Percentiles rank a stretch among this genome's conserved stretches.
Conservation (phyloP, 2,888 invertebrate species). For the Smittia aterrima region DNA sequence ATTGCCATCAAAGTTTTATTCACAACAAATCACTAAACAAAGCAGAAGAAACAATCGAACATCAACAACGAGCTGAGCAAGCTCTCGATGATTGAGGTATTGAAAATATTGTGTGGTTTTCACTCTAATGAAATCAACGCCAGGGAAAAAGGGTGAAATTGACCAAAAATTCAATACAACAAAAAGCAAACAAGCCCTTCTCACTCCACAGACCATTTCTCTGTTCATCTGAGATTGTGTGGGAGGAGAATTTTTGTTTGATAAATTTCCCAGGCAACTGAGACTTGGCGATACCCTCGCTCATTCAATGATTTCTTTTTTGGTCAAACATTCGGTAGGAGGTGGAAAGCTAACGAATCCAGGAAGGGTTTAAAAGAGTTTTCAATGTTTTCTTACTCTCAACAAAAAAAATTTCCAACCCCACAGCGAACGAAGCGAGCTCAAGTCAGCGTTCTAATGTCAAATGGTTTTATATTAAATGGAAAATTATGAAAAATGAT, state of each 20-base stretch:
- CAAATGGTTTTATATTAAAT: too few species aligned
- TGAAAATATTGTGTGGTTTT: constrained; percentile 1
- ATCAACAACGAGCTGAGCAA: too few species aligned
- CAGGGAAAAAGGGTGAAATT: background rate
- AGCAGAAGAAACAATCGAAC: too few species aligned
- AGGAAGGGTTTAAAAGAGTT: background rate
- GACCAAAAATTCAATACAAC: constrained; percentile 15
- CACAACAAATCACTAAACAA: too few species aligned
- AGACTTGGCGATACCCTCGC: too few species aligned
- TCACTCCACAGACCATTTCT: background rate
- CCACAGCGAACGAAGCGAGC: background rate
- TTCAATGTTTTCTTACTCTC: background rate
- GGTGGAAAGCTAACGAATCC: background rate
- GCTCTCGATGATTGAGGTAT: too few species aligned
- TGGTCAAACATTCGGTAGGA: background rate
- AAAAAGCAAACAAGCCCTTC: constrained; percentile 6
- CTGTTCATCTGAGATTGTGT: background rate
- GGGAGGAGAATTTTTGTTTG: too few species aligned
- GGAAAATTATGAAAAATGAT: too few species aligned
- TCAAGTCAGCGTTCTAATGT: too few species aligned
- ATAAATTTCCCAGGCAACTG: background rate
- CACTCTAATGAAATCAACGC: constrained; percentile 17
- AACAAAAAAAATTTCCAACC: background rate
- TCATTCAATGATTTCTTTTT: background rate
- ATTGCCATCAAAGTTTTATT: too few species aligned